These are phyloP conservation scores for Mimachlamys varia DNA, from an alignment of 2,888 invertebrate genomes.

Conservation along the genomic window DNA sequence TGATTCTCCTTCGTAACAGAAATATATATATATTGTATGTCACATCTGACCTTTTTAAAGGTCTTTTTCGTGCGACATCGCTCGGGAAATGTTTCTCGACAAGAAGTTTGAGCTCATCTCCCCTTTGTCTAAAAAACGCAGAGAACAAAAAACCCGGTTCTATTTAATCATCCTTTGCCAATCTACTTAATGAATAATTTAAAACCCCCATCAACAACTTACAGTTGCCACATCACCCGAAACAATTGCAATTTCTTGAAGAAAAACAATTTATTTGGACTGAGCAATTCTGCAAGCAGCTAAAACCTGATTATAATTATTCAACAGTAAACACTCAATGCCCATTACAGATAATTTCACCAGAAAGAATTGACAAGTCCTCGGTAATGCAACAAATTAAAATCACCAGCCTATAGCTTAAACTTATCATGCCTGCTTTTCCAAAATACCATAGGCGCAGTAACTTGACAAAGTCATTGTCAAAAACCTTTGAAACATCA, in stretches of 20 bases:
- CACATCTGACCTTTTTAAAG: background rate
- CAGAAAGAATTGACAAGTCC: background rate
- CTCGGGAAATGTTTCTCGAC: background rate
- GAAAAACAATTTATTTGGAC: too few species aligned
- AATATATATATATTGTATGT: background rate
- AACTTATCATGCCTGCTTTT: too few species aligned
- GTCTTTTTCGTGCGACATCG: background rate
- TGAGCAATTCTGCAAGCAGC: too few species aligned
- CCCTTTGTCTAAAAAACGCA: background rate
- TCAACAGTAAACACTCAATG: background rate
- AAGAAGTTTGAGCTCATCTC: background rate
- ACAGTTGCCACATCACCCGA: background rate
- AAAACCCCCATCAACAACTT: background rate
- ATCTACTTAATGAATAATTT: background rate
- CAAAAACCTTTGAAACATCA: too few species aligned
- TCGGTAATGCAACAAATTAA: background rate
- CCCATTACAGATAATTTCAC: background rate
- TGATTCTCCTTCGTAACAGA: too few species aligned
- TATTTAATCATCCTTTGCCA: background rate
- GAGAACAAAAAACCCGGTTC: background rate
- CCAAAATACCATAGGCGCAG: too few species aligned
- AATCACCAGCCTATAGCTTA: background rate
- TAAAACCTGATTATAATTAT: too few species aligned
- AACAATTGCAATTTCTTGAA: background rate
- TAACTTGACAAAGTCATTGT: too few species aligned